Percentiles rank a stretch among this genome's conserved stretches.
Evolutionary conservation across 2,113 vertebrate genomes (phyloP).

Genomic region (Eretmochelys imbricata): DNA sequence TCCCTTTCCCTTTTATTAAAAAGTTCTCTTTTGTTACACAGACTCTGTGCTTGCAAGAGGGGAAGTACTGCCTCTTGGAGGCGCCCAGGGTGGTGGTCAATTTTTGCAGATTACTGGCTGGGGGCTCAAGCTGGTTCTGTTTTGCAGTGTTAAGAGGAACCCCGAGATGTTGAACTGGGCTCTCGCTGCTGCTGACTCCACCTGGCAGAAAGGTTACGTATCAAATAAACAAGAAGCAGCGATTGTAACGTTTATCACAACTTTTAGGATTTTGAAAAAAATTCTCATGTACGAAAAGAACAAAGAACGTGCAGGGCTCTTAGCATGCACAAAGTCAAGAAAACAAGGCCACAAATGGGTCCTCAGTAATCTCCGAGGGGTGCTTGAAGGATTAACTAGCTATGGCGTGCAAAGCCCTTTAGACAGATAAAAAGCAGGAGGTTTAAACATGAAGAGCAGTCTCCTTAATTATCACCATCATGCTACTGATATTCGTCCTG

Average conservation of each 20-base stretch:
- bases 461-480: neutral
- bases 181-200: neutral
- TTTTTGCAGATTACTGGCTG: neutral
- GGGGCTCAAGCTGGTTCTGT: neutral
- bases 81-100: neutral
- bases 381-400: rapidly evolving
- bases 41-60: neutral
- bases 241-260: neutral
- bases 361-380: neutral
- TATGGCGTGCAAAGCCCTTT: rapidly evolving
- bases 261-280: neutral
- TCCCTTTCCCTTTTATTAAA: neutral
- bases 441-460: neutral
- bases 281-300: neutral
- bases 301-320: neutral
- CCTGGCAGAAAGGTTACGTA: neutral
- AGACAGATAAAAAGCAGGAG: rapidly evolving
- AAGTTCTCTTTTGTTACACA: neutral
- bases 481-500: neutral
- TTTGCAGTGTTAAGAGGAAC: neutral
- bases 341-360: rapidly evolving
- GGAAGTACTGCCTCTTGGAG: neutral
- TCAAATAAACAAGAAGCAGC: neutral
- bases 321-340: rapidly evolving
- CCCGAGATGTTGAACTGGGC: neutral